Evolutionary conservation across 1,140 invertebrate species (phyloP), one percentile per base, ranked within the genome.

Genomic region (Hypsibius dujardini): DNA sequence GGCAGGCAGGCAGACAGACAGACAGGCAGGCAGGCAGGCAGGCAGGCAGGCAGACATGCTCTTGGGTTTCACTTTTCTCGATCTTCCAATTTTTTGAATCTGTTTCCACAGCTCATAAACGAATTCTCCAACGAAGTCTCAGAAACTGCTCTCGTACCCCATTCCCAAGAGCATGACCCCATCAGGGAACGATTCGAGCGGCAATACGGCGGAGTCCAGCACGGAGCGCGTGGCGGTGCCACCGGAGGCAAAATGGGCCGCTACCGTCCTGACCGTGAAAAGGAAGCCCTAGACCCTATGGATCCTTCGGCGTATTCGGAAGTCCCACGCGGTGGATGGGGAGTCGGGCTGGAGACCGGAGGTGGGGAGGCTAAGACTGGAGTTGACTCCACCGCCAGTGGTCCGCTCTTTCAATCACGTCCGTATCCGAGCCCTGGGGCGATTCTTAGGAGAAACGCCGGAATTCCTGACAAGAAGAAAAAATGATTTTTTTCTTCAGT

Each of bases 381-480:
- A 46, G 92, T 87, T 0, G 92, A 96, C 77, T 85, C 86, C 2
- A 95, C 92, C 71, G 92, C 88, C 42, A 86, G 88, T 3, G 92
- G 93, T 3, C 88, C 90, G 12, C 74, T 83, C 7, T 83, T 81
- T 73, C 80, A 81, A 72, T 78, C 79, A 56, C 83, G 92, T 76
- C 92, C 92, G 0, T 95, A 95, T 79, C 91, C 91, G 40, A 90
- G 87, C 78, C 92, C 92, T 69, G 92, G 91, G 46, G 90, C 89
- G 73, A 87, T 94, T 74, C 80, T 95, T 28, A 74, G 80, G 2
- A 76, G 78, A 50, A 82, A 82, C 50, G 50, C 50, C n/a, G 50
- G 50, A 7, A 7, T 56, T 7, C 50, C 50, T 7, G n/a, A n/a
- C 73, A 72, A 74, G 59, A 47, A 73, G 50, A 46, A 73, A 72